Evolutionary conservation across 2,113 vertebrate genomes (phyloP).

Genomic region (Hippocampus zosterae): DNA sequence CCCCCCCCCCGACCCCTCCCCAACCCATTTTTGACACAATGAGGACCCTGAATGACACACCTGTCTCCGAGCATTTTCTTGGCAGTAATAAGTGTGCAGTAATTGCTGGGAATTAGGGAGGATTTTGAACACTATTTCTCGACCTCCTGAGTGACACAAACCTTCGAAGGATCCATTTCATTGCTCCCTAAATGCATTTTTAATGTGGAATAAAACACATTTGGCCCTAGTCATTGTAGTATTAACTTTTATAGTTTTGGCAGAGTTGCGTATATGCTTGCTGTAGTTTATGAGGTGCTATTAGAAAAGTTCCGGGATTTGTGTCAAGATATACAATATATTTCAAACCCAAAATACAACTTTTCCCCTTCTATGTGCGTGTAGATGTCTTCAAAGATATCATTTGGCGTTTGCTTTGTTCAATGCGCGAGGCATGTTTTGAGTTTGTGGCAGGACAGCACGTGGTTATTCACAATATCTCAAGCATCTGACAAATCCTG

Average conservation of each 20-base stretch:
- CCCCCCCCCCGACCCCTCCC: slow-evolving; percentile 42
- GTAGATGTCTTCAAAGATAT: too few species aligned
- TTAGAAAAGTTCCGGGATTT: neutral
- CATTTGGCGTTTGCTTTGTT: too few species aligned
- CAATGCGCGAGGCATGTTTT: too few species aligned
- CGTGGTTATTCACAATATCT: too few species aligned
- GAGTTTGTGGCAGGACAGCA: too few species aligned
- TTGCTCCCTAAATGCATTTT: slow-evolving; percentile 69
- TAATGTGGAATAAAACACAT: slow-evolving; percentile 65
- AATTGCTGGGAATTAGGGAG: slow-evolving; percentile 70
- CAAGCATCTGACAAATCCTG: too few species aligned
- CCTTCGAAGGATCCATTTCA: slow-evolving; percentile 69
- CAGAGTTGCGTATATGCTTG: slow-evolving; percentile 26
- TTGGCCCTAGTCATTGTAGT: neutral
- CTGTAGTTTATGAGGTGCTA: neutral
- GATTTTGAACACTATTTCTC: slow-evolving; percentile 71
- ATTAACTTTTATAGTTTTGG: slow-evolving; percentile 10
- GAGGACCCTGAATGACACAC: slow-evolving; percentile 69
- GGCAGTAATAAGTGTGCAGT: slow-evolving; percentile 71
- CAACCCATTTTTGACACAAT: slow-evolving; percentile 55
- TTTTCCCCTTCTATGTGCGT: too few species aligned
- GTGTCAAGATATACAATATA: neutral
- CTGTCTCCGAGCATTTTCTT: slow-evolving; percentile 74
- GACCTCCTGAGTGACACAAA: slow-evolving; percentile 74
- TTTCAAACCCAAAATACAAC: too few species aligned